Evolutionary conservation across 2,888 invertebrate genomes (phyloP), one percentile per base, ranked within the genome.

Genomic region (Drosophila demipolita): DNA sequence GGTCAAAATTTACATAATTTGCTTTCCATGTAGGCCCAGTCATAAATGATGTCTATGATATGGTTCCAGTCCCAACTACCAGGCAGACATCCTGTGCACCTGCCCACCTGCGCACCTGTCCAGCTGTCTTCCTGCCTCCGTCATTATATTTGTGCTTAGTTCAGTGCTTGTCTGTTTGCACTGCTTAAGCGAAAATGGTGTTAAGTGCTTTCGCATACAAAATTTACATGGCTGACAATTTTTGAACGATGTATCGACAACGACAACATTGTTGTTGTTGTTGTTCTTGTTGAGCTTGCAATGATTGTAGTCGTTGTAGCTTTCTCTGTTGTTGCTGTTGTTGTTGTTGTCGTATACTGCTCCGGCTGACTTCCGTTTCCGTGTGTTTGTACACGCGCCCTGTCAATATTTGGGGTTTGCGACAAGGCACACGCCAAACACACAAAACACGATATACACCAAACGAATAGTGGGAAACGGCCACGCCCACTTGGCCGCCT

Each of bases 131-230:
- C 36, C 33, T 42, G 45, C 35, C 59, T 59, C 60, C 59, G 40
- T 55, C 60, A 66, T 75, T 77, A 67, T 66, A 29, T 58, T 61
- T 45, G 59, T 62, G 64, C 72, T 72, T 77, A 81, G 81, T 80
- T 73, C 63, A 58, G 73, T 64, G 26, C 53, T 38, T 53, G 65
- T 59, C 66, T 87, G 87, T 90, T 90, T 87, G 89, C 82, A 66
- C 75, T 89, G 89, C 90, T 78, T 87, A 77, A 90, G 85, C 89
- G 90, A 87, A 87, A 87, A 89, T 80, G 87, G 89, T 87, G 87
- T 90, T 87, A 87, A 87, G 90, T 90, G 87, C 88, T 90, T 90
- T 81, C 82, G 85, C 80, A 89, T 90, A 87, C 86, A 89, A 89
- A 89, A 89, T 89, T 83, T 86, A 86, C 86, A 86, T 86, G 90